phyloP scores from a whole-genome alignment of 2,888 invertebrate species.

The Leptopterna dolabrata region DNA sequence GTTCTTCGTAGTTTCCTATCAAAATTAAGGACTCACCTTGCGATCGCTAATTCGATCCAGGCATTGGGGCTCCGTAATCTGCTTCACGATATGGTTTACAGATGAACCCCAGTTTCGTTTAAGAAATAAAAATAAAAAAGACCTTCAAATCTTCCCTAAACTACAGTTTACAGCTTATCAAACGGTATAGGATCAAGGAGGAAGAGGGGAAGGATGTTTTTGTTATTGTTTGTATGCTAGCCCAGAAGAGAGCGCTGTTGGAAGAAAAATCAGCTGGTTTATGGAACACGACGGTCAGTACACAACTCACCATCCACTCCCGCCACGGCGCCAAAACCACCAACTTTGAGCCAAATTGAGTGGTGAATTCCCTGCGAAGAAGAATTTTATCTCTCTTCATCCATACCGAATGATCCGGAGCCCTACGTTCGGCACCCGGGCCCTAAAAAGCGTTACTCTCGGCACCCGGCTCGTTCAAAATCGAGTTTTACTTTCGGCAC shows the following conservation, averaged over 20 bases:
- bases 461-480: too few species aligned
- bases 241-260: neutral
- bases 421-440: too few species aligned
- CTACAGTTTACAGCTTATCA: neutral
- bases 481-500: too few species aligned
- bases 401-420: too few species aligned
- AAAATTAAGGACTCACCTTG: neutral
- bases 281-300: too few species aligned
- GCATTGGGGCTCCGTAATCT: neutral
- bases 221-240: neutral
- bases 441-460: too few species aligned
- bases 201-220: neutral
- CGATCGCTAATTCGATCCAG: neutral
- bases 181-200: neutral
- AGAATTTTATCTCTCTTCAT: too few species aligned
- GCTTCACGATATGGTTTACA: neutral
- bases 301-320: too few species aligned
- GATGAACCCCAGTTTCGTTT: neutral
- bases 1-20: neutral
- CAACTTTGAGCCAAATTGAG: too few species aligned
- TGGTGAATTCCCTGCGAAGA: too few species aligned
- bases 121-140: too few species aligned
- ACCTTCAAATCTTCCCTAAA: neutral
- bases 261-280: neutral
- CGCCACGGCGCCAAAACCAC: too few species aligned